phyloP scores from a whole-genome alignment of 2,113 vertebrate species.

The Marmota monax region DNA sequence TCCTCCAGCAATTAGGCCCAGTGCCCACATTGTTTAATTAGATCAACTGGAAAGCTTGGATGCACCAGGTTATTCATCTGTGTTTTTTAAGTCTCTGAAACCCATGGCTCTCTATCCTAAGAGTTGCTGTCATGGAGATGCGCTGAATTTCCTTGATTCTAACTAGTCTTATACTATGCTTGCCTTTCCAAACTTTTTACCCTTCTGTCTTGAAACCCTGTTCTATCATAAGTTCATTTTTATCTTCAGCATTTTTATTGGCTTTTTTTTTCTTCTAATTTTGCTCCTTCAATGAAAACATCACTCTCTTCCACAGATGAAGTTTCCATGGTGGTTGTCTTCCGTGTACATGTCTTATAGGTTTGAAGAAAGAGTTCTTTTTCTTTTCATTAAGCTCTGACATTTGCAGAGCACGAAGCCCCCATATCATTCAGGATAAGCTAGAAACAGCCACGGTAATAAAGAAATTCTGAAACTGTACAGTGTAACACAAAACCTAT shows the following conservation, averaged over 20 bases:
- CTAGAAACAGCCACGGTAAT: neutral
- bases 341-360: neutral
- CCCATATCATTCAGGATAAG: neutral
- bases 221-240: neutral
- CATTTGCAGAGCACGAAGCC: neutral
- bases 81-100: neutral
- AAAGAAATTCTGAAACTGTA: neutral
- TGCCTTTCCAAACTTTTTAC: neutral
- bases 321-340: neutral
- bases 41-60: neutral
- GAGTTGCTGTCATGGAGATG: neutral
- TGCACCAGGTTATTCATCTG: fast-evolving
- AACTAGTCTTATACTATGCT: neutral
- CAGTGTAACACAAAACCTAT: neutral
- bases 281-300: conserved; percentile 15
- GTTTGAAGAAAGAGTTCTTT: neutral
- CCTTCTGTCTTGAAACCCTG: neutral
- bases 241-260: neutral
- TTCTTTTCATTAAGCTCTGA: neutral
- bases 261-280: neutral
- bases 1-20: neutral
- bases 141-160: neutral
- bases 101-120: neutral
- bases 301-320: neutral
- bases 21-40: neutral